Evolutionary conservation across 2,113 vertebrate species (phyloP).

Genomic region (Rhinolophus ferrumequinum): DNA sequence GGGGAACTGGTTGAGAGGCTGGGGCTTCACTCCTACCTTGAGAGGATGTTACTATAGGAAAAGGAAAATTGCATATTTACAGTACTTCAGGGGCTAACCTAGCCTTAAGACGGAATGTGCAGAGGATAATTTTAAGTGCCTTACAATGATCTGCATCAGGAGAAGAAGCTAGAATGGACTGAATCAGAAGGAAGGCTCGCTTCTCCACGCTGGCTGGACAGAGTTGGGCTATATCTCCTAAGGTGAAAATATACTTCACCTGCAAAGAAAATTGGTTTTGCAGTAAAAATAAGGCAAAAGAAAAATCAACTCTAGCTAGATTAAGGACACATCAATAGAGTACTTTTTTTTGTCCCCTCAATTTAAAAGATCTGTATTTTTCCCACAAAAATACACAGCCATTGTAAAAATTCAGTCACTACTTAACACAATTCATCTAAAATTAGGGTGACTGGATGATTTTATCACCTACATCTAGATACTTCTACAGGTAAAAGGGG

Average conservation of each 20-base stretch:
- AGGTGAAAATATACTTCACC: slow-evolving; percentile 94
- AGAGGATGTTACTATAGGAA: slow-evolving; percentile 43
- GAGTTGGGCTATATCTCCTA: slow-evolving; percentile 92
- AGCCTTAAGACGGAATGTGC: rapidly evolving
- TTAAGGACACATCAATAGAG: not conserved
- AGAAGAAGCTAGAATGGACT: slow-evolving; percentile 91
- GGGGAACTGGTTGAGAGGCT: slow-evolving; percentile 86
- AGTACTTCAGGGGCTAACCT: not conserved
- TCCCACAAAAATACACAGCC: not conserved
- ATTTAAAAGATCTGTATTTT: not conserved
- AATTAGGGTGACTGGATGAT: not conserved
- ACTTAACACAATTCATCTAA: not conserved
- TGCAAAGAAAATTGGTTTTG: slow-evolving; percentile 74
- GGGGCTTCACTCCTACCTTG: slow-evolving; percentile 76
- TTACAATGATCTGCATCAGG: slow-evolving; percentile 84
- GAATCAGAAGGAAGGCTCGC: slow-evolving; percentile 91
- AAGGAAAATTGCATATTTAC: not conserved
- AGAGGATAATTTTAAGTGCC: not conserved
- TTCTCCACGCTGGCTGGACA: slow-evolving; percentile 92
- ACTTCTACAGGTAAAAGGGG: not conserved
- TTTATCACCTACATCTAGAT: not conserved
- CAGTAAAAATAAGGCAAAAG: slow-evolving; percentile 66
- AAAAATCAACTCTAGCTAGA: not conserved
- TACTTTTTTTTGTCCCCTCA: not conserved
- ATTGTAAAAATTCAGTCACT: not conserved